A percentile compares a stretch with the other conserved stretches of the same genome.
phyloP scores from a whole-genome alignment of 1,140 invertebrate species.

The Caenorhabditis remanei region DNA sequence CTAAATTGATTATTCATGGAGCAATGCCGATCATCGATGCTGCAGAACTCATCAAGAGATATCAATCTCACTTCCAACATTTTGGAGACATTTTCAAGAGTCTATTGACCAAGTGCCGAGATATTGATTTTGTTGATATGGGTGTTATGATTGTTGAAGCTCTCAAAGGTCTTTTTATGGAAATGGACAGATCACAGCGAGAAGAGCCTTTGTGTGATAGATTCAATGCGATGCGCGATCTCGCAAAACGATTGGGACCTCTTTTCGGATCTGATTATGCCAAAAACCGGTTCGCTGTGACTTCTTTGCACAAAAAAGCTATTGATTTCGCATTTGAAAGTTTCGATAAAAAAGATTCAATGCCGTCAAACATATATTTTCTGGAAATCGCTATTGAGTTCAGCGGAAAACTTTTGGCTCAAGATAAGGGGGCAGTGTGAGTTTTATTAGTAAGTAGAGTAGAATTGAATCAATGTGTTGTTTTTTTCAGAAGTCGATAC shows the following conservation, averaged over 20 bases:
- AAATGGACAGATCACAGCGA: constrained; percentile 17
- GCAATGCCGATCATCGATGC: constrained; percentile 90
- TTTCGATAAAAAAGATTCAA: not conserved
- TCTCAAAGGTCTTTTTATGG: constrained; percentile 86
- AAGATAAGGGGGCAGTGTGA: constrained; percentile 92
- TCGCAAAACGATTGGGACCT: constrained; percentile 94
- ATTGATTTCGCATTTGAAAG: constrained; percentile 55
- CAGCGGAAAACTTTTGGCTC: constrained; percentile 93
- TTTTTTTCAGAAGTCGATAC: constrained; percentile 19
- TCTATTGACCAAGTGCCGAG: constrained; percentile 92
- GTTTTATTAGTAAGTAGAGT: constrained; percentile 14
- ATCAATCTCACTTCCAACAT: constrained; percentile 87
- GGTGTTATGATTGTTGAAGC: constrained; percentile 93
- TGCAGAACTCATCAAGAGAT: constrained; percentile 91
- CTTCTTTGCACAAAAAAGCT: constrained; percentile 87
- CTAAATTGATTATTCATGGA: constrained; percentile 97
- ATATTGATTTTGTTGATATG: constrained; percentile 97
- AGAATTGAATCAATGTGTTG: not conserved
- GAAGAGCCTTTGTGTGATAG: constrained; percentile 68
- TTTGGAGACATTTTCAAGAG: constrained; percentile 99
- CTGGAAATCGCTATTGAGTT: constrained; percentile 95
- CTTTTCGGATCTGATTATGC: constrained; percentile 97
- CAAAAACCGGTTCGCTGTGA: constrained; percentile 96
- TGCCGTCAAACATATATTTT: constrained; percentile 88
- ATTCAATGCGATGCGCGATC: constrained; percentile 82